Evolutionary conservation across 37 sponge, comb jelly and placozoan species (phyloP).

Genomic region (Aplysina aerophoba): DNA sequence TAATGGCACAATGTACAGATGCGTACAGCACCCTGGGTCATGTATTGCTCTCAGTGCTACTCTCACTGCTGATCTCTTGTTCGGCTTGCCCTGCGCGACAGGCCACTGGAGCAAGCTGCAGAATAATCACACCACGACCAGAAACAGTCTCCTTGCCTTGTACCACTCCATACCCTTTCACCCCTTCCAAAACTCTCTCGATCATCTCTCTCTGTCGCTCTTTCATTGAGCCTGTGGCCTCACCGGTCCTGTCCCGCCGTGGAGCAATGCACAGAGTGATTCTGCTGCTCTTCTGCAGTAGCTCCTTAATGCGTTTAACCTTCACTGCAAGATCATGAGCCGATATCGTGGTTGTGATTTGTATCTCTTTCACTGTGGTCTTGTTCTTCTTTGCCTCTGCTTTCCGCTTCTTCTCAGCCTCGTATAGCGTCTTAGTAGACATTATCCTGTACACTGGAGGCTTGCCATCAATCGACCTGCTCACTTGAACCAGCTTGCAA

Average conservation of each 20-base stretch:
- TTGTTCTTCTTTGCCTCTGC: slow-evolving; percentile 39
- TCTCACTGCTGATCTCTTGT: too few species aligned
- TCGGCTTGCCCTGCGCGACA: too few species aligned
- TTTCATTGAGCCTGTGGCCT: too few species aligned
- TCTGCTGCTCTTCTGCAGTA: slow-evolving; percentile 16
- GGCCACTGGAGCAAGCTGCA: too few species aligned
- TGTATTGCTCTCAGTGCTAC: too few species aligned
- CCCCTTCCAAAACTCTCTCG: too few species aligned
- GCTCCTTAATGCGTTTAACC: slow-evolving; percentile 11
- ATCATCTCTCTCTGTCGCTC: too few species aligned
- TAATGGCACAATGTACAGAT: too few species aligned
- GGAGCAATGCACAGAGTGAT: not conserved
- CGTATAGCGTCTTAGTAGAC: slow-evolving; percentile 27
- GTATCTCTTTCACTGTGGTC: slow-evolving; percentile 46
- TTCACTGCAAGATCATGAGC: slow-evolving; percentile 60
- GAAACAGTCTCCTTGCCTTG: too few species aligned
- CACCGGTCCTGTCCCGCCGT: not conserved
- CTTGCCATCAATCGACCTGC: not conserved
- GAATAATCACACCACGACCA: too few species aligned
- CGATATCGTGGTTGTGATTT: slow-evolving; percentile 43
- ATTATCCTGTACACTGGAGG: slow-evolving; percentile 52
- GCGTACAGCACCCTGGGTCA: too few species aligned
- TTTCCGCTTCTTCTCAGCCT: slow-evolving; percentile 25
- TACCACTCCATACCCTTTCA: too few species aligned
- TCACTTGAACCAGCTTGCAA: slow-evolving; percentile 31